Conservation (phyloP, 35 echinoderm and acorn worm species). For the Hemicentrotus pulcherrimus region DNA sequence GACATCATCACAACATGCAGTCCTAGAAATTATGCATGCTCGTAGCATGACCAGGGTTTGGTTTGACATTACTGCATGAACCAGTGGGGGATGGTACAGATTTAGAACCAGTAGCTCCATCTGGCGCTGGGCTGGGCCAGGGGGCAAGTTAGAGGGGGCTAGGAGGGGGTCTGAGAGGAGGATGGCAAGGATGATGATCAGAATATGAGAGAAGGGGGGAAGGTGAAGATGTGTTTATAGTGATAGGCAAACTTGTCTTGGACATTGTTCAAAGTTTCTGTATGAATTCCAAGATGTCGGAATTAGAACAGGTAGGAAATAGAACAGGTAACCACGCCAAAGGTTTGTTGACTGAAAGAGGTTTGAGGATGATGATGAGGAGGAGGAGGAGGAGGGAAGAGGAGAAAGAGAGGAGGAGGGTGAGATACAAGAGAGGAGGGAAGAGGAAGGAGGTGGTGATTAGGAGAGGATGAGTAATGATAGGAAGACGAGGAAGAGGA, state of each 20-base stretch:
- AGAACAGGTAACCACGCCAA: too few relatives aligned
- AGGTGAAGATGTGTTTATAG: neutral
- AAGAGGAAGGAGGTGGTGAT: neutral
- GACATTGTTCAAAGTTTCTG: too few relatives aligned
- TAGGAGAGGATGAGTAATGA: neutral
- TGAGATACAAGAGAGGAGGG: neutral
- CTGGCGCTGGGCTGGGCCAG: neutral
- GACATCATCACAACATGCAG: neutral
- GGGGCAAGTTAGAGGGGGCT: neutral
- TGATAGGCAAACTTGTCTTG: too few relatives aligned
- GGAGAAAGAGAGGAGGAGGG: neutral
- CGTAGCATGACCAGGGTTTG: neutral
- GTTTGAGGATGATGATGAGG: too few relatives aligned
- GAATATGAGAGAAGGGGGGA: neutral
- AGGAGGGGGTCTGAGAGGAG: neutral
- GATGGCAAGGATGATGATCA: too few relatives aligned
- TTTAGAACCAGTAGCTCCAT: neutral
- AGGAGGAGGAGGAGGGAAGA: neutral
- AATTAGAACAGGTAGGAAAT: too few relatives aligned
- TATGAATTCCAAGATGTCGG: too few relatives aligned
- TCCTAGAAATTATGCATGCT: neutral
- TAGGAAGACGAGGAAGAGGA: neutral
- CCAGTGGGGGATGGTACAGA: neutral
- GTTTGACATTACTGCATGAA: neutral
- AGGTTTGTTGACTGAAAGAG: too few relatives aligned